Base-by-base conservation (phyloP, 2,113 vertebrate species). In the Ammodytes dubius region DNA sequence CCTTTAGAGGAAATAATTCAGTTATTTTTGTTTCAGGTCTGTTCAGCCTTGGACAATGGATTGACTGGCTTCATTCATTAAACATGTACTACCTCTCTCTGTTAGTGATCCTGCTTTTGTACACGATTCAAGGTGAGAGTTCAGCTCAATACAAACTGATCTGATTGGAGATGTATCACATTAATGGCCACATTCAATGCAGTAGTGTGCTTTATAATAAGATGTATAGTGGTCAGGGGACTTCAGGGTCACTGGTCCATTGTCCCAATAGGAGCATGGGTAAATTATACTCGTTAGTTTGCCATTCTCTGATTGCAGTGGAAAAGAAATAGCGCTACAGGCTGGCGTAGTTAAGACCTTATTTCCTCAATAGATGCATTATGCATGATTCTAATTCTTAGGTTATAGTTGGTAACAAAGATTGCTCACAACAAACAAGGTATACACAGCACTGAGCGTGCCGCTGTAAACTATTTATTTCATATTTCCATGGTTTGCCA, bases 51-150 rank as follows among this genome's bases (percentile, higher is more conserved):
- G 12, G 76, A 82, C 53, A 53, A 89, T 89, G 84, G 70, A 81
- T n/a, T 90, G 67, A 91, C 66, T 70, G 69, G 15, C 76, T 49
- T 19, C 10, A 72, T 46, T 42, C 61, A 70, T 45, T 45, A 63
- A 92, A 66, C 50, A 94, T 94, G 93, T 70, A 61, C 49, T 12
- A 60, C 57, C 35, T 81, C 37, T 54, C 61, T 68, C 50, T 88
- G 54, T 54, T 87, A 37, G 14, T 91, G 63, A 66, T 89, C 1
- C 69, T 93, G 0, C 81, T 94, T 17, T 87, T 82, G 9, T 88
- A 39, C 74, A 40, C 42, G 57, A 75, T 59, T 84, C 73, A 89
- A 88, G 93, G 95, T 95, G 75, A 92, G 87, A 46, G 19, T 57
- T 75, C 19, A 65, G 27, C 14, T 73, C 37, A 69, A 46, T 77